A percentile compares a stretch with the other conserved stretches of the same genome.
Conservation (phyloP, 1,140 invertebrate genomes). For the Ptiloglossa arizonensis region DNA sequence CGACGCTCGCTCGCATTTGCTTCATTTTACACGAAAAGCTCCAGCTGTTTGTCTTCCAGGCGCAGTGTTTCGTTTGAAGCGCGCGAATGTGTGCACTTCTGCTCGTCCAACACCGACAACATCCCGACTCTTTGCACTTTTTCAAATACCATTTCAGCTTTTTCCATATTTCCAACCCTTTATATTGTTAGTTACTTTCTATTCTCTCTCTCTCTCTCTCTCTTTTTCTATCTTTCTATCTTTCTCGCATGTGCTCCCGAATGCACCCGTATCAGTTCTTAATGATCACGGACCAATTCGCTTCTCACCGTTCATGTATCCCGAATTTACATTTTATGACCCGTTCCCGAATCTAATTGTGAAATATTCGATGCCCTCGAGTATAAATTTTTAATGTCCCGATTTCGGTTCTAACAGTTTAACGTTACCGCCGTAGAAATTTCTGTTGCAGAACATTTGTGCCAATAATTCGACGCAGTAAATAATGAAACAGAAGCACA, state of each 20-base stretch:
- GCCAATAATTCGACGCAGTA: too few species aligned
- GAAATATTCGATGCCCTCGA: neutral
- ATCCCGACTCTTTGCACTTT: neutral
- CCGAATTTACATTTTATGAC: neutral
- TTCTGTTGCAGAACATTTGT: too few species aligned
- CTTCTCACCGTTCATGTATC: neutral
- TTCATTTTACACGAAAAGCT: conserved; percentile 14
- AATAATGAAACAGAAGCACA: too few species aligned
- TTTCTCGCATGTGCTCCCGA: conserved; percentile 6
- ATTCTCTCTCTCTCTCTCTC: too few species aligned
- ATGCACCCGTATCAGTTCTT: neutral
- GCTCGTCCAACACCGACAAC: neutral
- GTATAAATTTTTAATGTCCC: too few species aligned
- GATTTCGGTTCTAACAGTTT: too few species aligned
- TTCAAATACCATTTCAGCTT: conserved; percentile 23
- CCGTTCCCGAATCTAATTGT: neutral
- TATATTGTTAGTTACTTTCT: conserved; percentile 17
- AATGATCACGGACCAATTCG: neutral
- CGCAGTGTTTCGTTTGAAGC: neutral
- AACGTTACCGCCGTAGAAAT: too few species aligned
- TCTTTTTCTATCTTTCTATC: too few species aligned
- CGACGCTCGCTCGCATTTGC: conserved; percentile 7
- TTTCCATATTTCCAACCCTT: conserved; percentile 27
- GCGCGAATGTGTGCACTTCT: neutral
- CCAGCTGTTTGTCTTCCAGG: neutral